These are phyloP conservation scores for Tribolium madens DNA, from an alignment of 1,140 invertebrate genomes.

Conservation along the genomic window DNA sequence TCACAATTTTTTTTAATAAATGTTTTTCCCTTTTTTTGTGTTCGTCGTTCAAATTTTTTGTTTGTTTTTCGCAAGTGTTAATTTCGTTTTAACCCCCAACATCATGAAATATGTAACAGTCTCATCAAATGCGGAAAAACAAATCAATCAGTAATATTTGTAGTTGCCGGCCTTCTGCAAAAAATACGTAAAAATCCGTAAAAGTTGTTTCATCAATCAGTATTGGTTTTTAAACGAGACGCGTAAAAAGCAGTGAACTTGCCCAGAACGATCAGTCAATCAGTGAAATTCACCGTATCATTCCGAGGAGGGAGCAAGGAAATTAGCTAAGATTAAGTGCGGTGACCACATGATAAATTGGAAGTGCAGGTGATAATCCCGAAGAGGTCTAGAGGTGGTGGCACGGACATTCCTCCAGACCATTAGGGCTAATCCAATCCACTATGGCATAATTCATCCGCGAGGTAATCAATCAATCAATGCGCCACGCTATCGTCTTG, in stretches of 20 bases:
- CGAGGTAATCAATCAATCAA: conserved; percentile 50
- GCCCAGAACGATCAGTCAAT: conserved; percentile 32
- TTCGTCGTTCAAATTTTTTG: background rate
- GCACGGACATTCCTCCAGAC: conserved; percentile 47
- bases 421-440: conserved; percentile 42
- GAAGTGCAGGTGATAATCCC: conserved; percentile 48
- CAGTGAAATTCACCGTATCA: conserved; percentile 38
- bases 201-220: conserved; percentile 36
- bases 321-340: conserved; percentile 43
- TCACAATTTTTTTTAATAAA: conserved; percentile 29
- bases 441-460: conserved; percentile 48
- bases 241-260: conserved; percentile 13
- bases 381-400: conserved; percentile 34
- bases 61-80: conserved; percentile 19
- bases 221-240: conserved; percentile 33
- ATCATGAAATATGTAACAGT: conserved; percentile 30
- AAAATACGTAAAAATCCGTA: background rate
- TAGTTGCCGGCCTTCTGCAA: background rate
- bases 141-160: conserved; percentile 36
- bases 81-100: conserved; percentile 28
- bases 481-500: conserved; percentile 47
- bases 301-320: background rate
- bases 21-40: background rate
- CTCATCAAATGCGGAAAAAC: conserved; percentile 33
- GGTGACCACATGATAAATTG: conserved; percentile 46